Percentiles rank a stretch among this genome's conserved stretches.
Conservation (phyloP, 1,140 invertebrate species). For the Apolygus lucorum region DNA sequence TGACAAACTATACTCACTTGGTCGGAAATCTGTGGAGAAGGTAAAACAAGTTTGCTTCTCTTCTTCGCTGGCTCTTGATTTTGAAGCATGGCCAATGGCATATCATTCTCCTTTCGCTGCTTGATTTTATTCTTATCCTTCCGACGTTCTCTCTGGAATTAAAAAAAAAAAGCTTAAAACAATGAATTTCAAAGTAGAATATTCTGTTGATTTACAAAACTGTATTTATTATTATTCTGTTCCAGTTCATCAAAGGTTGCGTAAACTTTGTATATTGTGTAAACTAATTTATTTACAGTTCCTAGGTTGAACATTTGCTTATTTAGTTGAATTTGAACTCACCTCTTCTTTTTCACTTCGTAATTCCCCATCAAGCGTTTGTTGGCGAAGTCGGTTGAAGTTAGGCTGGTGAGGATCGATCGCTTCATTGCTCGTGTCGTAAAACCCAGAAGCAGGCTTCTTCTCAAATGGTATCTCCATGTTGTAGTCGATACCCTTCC, state of each 20-base stretch:
- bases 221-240: too few relatives aligned
- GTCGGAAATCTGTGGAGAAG: slow-evolving; percentile 94
- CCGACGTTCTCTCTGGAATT: slow-evolving; percentile 55
- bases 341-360: slow-evolving; percentile 82
- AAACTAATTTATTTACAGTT: not conserved
- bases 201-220: too few relatives aligned
- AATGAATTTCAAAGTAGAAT: too few relatives aligned
- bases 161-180: slow-evolving; percentile 29
- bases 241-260: too few relatives aligned
- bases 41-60: slow-evolving; percentile 90
- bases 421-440: slow-evolving; percentile 82
- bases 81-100: slow-evolving; percentile 83
- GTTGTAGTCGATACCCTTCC: slow-evolving; percentile 94
- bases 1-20: slow-evolving; percentile 46
- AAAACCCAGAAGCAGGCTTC: slow-evolving; percentile 80
- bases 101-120: slow-evolving; percentile 91
- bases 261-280: too few relatives aligned
- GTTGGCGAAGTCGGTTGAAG: slow-evolving; percentile 79
- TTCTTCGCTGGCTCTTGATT: slow-evolving; percentile 86
- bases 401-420: slow-evolving; percentile 82
- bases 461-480: slow-evolving; percentile 97
- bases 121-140: slow-evolving; percentile 91
- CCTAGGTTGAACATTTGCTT: not conserved
- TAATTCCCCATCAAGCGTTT: slow-evolving; percentile 87
- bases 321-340: too few relatives aligned